Evolutionary conservation across 2,888 invertebrate genomes (phyloP), one percentile per base, ranked within the genome.

Genomic region (Capitulum mitella): DNA sequence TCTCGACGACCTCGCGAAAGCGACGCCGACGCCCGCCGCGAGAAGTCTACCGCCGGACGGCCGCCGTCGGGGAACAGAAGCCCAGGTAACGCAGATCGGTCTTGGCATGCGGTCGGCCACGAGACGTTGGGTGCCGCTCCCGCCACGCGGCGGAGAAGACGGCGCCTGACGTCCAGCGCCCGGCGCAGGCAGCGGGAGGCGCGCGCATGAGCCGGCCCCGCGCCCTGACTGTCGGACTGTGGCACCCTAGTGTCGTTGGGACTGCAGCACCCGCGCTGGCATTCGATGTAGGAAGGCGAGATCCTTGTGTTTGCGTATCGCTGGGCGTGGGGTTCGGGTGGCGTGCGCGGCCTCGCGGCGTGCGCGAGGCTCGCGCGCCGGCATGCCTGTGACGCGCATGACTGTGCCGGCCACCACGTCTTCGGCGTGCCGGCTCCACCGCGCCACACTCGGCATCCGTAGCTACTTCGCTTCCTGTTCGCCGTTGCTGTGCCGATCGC

Each of bases 351-450:
- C 6, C 58, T 51, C n/a, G 58, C 58, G 58, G 58, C 58, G 10
- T 58, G 10, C n/a, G n/a, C 58, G 29, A n/a, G 58, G 6, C n/a
- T n/a, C 58, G 37, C 29, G 70, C 12, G 37, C 26, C 12, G 19
- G 70, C 70, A 70, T 70, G 70, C 40, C 70, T 70, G 70, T 70
- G 37, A 64, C 3, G 37, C 70, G 70, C 70, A 70, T 70, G 70
- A 29, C 34, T 19, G 64, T 32, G 64, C 32, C 34, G 34, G 6
- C 34, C 34, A 34, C 34, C 34, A 32, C 34, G 16, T 32, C 64
- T 64, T 34, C 70, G 70, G 40, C 70, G 58, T 10, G 58, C n/a
- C 37, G 70, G 40, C 29, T 26, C 16, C 34, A n/a, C n/a, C 34
- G 19, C 34, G 14, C 64, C 19, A 29, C 70, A 70, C 70, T 40